A percentile compares a stretch with the other conserved stretches of the same genome.
Conservation (phyloP, 2,113 vertebrate genomes). For the Naja naja region DNA sequence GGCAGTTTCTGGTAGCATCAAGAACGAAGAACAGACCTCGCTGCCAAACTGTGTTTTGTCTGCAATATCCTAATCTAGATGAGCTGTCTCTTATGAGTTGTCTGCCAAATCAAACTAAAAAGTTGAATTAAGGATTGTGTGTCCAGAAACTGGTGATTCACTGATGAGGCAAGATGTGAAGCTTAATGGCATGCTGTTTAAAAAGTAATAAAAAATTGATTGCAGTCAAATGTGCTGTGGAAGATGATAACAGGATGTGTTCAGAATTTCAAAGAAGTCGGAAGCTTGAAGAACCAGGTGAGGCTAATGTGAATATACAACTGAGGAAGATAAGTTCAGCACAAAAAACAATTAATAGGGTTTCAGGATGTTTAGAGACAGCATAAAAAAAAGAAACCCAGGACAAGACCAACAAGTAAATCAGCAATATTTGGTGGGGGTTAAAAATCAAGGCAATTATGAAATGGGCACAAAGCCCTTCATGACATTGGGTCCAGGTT, state of each 20-base stretch:
- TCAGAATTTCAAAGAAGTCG: not conserved
- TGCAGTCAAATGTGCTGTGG: not conserved
- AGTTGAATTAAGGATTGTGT: not conserved
- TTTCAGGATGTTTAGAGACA: not conserved
- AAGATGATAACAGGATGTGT: not conserved
- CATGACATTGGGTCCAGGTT: not conserved
- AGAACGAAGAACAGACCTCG: not conserved
- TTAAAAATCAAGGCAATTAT: not conserved
- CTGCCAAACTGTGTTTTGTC: not conserved
- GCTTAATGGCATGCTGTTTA: not conserved
- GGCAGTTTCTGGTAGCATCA: not conserved
- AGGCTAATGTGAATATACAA: not conserved
- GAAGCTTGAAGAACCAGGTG: not conserved
- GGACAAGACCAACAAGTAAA: not conserved
- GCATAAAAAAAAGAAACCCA: not conserved
- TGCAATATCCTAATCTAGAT: not conserved
- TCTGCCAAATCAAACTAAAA: not conserved
- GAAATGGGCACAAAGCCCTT: not conserved
- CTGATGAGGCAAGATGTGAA: not conserved
- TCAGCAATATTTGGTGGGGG: not conserved
- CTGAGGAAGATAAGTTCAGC: not conserved
- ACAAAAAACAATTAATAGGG: not conserved
- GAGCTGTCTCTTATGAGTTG: not conserved
- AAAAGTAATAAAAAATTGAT: not conserved
- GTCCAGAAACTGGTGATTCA: not conserved